Evolutionary conservation across 92 coral and sea anemone genomes (phyloP).

Genomic region (Epizoanthus rinbou): DNA sequence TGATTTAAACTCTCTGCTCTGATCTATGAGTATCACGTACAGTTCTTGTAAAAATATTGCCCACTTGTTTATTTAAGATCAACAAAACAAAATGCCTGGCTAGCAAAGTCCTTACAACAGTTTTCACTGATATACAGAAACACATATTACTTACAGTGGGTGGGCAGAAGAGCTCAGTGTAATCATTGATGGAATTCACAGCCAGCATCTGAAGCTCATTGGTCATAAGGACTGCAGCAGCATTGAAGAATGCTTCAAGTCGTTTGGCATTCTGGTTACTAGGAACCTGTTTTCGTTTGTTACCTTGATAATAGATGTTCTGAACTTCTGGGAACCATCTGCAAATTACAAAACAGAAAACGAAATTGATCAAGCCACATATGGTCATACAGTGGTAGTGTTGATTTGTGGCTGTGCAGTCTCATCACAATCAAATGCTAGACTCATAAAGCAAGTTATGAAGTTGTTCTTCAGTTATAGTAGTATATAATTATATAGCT

Average conservation of each 20-base stretch:
- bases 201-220: conserved; percentile 97
- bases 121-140: neutral
- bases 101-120: neutral
- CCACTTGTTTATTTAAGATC: too few species aligned
- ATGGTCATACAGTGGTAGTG: neutral
- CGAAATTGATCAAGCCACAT: neutral
- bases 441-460: too few species aligned
- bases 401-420: neutral
- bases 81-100: neutral
- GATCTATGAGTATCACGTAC: too few species aligned
- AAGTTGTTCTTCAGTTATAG: too few species aligned
- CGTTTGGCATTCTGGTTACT: conserved; percentile 98
- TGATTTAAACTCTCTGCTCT: too few species aligned
- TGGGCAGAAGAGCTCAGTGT: conserved; percentile 94
- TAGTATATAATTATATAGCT: too few species aligned
- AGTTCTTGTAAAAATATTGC: too few species aligned
- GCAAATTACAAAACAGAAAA: neutral
- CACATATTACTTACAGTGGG: conserved; percentile 67
- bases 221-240: conserved; percentile 98
- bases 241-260: conserved; percentile 94
- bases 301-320: conserved; percentile 98
- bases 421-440: too few species aligned
- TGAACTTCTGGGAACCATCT: conserved; percentile 99
- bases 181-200: conserved; percentile 83
- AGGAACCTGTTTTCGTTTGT: conserved; percentile 98